Conservation (phyloP, 2,113 vertebrate species). For the Vidua macroura region DNA sequence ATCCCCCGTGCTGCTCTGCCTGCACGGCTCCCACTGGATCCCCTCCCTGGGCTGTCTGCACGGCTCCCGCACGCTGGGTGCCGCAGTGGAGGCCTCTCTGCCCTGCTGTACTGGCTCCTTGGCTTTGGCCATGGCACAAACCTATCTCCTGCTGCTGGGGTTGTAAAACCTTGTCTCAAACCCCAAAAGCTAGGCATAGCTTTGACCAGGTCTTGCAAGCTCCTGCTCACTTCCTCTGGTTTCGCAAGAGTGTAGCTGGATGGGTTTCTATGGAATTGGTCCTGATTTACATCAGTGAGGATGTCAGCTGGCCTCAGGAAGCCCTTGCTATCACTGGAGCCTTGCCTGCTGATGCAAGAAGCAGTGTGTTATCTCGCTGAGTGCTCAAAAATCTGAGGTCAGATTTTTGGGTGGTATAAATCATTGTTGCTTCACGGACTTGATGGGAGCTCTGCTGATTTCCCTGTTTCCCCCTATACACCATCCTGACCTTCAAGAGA, state of each 20-base stretch:
- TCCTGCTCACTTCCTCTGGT: slow-evolving; percentile 4
- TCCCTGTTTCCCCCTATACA: background rate
- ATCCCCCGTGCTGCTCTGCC: rapidly evolving
- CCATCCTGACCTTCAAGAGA: slow-evolving; percentile 22
- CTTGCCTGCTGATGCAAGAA: slow-evolving; percentile 53
- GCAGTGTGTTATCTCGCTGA: background rate
- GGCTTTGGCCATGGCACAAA: background rate
- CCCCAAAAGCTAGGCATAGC: background rate
- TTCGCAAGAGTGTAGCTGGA: background rate
- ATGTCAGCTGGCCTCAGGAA: slow-evolving; percentile 40
- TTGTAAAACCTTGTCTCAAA: background rate
- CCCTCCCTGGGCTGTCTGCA: rapidly evolving
- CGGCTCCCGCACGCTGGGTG: rapidly evolving
- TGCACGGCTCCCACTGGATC: background rate
- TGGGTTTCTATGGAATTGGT: slow-evolving; percentile 36
- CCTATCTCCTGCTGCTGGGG: background rate
- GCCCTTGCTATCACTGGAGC: slow-evolving; percentile 37
- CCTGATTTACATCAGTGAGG: slow-evolving; percentile 30
- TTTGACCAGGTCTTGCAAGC: background rate
- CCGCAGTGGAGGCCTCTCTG: rapidly evolving
- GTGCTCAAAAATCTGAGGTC: slow-evolving; percentile 33
- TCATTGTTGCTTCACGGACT: background rate
- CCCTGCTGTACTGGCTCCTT: background rate
- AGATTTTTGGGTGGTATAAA: slow-evolving; percentile 52
- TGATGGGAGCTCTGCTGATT: slow-evolving; percentile 12